Base-by-base conservation (phyloP, 2,113 vertebrate species). In the Peucedramus taeniatus region DNA sequence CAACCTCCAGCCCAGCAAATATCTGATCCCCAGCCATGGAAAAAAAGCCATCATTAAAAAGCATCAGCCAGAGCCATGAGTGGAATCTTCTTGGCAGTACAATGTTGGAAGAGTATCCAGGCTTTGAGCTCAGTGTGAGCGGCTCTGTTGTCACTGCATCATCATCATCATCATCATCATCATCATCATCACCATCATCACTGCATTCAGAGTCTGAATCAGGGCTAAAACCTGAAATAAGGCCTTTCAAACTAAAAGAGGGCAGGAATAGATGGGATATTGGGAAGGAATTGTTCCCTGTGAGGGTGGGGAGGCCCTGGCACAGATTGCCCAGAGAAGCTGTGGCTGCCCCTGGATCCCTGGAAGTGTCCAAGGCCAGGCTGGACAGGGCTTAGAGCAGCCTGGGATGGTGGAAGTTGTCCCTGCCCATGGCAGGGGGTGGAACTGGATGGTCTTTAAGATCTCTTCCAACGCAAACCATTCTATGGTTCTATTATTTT, bases 251-350 rank as follows among this genome's bases (percentile, higher is more conserved):
- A 64, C 37, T n/a, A 33, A 0, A 33, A 24, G 6, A 59, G 11
- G 19, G 12, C 10, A 21, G 23, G 45, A 13, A 3, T 28, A 3
- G 28, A 45, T 66, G 61, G 39, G 33, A 59, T 33, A 51, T 21
- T 57, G 5, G 51, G 27, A 30, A 19, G 27, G 3, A 39, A 39
- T 44, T 65, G 0, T 9, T 11, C 0, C 0, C 22, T 57, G 3
- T 22, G 42, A 57, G 59, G 44, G 3, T 33, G 12, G 12, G 0
- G 3, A 63, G 40, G 3, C 35, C 26, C 35, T 11, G 31, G 42
- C 35, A 72, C 21, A 37, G 17, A 12, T 0, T 42, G 1, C 3
- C 11, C 22, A 42, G 50, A 42, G 27, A 19, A 80, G 12, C 4
- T 88, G 59, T 44, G 22, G 42, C 21, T 49, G 31, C 21, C 8